A percentile compares a stretch with the other conserved stretches of the same genome.
Conservation (phyloP, 2,113 vertebrate species). For the Syngnathus typhle region DNA sequence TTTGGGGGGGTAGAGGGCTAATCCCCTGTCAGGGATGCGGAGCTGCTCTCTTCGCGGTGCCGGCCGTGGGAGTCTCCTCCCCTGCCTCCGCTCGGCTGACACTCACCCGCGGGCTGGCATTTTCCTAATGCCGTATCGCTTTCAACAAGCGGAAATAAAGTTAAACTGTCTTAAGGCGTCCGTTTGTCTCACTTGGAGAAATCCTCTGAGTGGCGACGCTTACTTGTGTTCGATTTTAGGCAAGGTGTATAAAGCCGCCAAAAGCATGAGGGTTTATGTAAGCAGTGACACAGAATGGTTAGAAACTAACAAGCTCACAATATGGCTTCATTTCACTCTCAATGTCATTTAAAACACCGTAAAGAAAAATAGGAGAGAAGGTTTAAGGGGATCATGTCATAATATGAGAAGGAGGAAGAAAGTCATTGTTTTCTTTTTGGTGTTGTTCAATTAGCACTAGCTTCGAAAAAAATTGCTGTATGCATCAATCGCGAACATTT, state of each 20-base stretch:
- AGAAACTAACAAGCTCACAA: not conserved
- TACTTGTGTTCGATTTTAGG: constrained; percentile 58
- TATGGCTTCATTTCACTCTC: not conserved
- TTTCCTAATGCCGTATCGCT: constrained; percentile 75
- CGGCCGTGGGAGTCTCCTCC: constrained; percentile 70
- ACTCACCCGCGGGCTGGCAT: constrained; percentile 68
- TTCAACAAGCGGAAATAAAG: constrained; percentile 76
- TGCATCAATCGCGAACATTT: not conserved
- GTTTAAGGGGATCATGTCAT: no score
- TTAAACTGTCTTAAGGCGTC: constrained; percentile 71
- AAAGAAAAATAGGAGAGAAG: no score
- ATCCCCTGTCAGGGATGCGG: constrained; percentile 77
- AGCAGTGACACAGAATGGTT: constrained; percentile 1
- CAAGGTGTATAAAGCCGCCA: constrained; percentile 30
- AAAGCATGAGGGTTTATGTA: constrained; percentile 30
- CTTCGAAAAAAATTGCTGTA: not conserved
- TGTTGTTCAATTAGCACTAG: no score
- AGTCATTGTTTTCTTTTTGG: no score
- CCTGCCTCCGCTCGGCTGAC: constrained; percentile 60
- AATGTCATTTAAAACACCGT: not conserved
- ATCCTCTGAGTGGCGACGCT: constrained; percentile 62
- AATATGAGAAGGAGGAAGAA: no score
- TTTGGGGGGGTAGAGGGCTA: constrained; percentile 72
- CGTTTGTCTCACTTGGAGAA: constrained; percentile 70
- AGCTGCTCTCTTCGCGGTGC: constrained; percentile 68